Conservation (phyloP, 2,888 invertebrate genomes). For the Lepidochitona cinerea region DNA sequence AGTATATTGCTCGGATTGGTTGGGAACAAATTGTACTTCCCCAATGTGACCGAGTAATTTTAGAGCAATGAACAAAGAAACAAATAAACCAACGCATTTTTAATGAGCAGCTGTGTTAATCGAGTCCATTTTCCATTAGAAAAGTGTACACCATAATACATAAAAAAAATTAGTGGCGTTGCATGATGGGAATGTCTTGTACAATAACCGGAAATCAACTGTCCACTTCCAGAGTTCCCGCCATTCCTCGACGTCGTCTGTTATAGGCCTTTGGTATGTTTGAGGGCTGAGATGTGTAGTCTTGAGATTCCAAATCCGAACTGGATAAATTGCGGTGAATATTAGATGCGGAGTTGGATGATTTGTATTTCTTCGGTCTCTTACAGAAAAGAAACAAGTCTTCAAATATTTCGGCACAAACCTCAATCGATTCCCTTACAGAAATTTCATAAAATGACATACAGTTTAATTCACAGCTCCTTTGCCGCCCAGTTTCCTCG, state of each 20-base stretch:
- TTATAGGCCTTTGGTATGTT: not conserved
- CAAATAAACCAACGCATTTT: too few species aligned
- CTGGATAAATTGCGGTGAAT: not conserved
- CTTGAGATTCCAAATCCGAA: not conserved
- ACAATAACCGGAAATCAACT: too few species aligned
- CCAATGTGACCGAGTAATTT: too few species aligned
- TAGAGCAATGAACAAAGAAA: too few species aligned
- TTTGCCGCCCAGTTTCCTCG: conserved; percentile 41
- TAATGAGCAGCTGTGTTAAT: too few species aligned
- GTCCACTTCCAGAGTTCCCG: not conserved
- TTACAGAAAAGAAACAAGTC: conserved; percentile 43
- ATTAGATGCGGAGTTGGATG: not conserved
- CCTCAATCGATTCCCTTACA: conserved; percentile 86
- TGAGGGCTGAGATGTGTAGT: not conserved
- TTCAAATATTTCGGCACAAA: conserved; percentile 79
- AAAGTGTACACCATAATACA: too few species aligned
- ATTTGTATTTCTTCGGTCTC: conserved; percentile 23
- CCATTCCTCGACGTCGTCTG: not conserved
- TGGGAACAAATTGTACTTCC: too few species aligned
- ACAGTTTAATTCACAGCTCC: conserved; percentile 61
- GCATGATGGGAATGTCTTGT: too few species aligned
- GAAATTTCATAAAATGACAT: conserved; percentile 85
- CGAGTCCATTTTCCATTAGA: too few species aligned
- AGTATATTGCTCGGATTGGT: too few species aligned
- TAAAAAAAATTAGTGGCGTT: too few species aligned